Base-by-base conservation (phyloP, 2,797 vertebrate genomes). In the Myotis findleyi region DNA sequence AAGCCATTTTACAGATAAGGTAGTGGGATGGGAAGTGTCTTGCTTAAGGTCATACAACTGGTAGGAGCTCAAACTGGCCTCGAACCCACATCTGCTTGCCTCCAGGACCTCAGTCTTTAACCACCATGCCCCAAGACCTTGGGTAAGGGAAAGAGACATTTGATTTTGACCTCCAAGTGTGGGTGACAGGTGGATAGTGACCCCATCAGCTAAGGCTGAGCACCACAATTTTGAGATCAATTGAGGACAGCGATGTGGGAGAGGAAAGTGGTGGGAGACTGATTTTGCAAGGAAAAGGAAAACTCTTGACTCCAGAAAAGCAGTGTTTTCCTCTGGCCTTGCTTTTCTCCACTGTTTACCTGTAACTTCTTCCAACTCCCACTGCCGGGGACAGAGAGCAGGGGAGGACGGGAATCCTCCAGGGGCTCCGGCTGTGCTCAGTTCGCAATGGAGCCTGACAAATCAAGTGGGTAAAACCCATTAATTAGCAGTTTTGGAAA, bases 401-500 rank as follows among this genome's bases (percentile, higher is more conserved):
- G 89, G 97, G 96, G 97, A 95, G 97, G 97, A 93, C 0, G 30
- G 82, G 96, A 98, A 98, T 97, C 96, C 97, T 98, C 98, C 59
- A 87, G 98, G 96, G 98, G 71, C 76, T 47, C 89, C 94, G 93
- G 97, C 95, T 97, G 98, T 97, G 98, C 96, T 98, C 96, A 80
- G 97, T 97, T 98, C 36, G 51, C 96, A 96, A 85, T 95, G 97
- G 96, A 98, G 98, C 97, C 98, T 98, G 98, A 98, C 98, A 98
- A 98, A 98, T 98, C 98, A 97, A 98, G 97, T 98, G 98, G 98
- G 97, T 98, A 98, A 98, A 98, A 98, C 95, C 97, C 98, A 98
- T 99, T 99, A 98, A 98, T 99, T 99, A 99, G 98, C 98, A 98
- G 98, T 99, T 98, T 98, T 98, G 98, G 98, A 98, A 98, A 98